Percentiles rank a stretch among this genome's conserved stretches.
These are phyloP conservation scores for Anguilla rostrata DNA, from an alignment of 2,113 vertebrate genomes.

Conservation along the genomic window DNA sequence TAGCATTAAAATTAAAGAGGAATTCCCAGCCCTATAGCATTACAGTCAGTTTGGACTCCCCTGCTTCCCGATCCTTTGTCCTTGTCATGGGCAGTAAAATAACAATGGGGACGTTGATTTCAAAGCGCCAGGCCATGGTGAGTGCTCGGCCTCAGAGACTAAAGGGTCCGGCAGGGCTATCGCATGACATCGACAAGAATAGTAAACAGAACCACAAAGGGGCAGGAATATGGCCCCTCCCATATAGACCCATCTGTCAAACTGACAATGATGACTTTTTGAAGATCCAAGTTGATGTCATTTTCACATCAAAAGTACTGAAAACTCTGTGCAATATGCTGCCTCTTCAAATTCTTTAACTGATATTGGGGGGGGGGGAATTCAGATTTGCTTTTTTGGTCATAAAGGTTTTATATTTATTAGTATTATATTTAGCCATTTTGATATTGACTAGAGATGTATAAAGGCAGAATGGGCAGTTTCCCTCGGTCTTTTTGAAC, in stretches of 20 bases:
- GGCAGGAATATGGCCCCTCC: conserved; percentile 51
- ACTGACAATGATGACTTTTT: conserved; percentile 53
- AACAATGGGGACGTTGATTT: conserved; percentile 69
- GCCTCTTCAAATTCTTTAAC: neutral
- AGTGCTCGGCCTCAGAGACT: conserved; percentile 47
- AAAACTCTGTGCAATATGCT: neutral
- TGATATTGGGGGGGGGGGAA: too few relatives aligned
- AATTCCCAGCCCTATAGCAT: conserved; percentile 85
- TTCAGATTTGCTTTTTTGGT: neutral
- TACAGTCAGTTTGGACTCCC: conserved; percentile 64
- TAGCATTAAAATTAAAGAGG: conserved; percentile 80
- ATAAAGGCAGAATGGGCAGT: neutral
- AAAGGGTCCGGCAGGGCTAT: conserved; percentile 58
- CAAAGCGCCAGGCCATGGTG: conserved; percentile 64
- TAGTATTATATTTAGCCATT: neutral
- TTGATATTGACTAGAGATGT: neutral
- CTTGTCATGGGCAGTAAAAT: conserved; percentile 69
- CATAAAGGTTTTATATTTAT: neutral
- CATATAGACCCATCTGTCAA: conserved; percentile 54
- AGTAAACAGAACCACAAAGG: conserved; percentile 58
- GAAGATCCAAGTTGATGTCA: conserved; percentile 37
- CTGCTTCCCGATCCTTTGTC: conserved; percentile 60
- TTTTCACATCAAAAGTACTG: conserved; percentile 35
- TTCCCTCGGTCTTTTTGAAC: conserved; percentile 38
- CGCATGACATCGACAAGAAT: conserved; percentile 64